Percentiles rank a stretch among this genome's conserved stretches.
Evolutionary conservation across 2,797 vertebrate species (phyloP).

Genomic region (Notolabrus celidotus): DNA sequence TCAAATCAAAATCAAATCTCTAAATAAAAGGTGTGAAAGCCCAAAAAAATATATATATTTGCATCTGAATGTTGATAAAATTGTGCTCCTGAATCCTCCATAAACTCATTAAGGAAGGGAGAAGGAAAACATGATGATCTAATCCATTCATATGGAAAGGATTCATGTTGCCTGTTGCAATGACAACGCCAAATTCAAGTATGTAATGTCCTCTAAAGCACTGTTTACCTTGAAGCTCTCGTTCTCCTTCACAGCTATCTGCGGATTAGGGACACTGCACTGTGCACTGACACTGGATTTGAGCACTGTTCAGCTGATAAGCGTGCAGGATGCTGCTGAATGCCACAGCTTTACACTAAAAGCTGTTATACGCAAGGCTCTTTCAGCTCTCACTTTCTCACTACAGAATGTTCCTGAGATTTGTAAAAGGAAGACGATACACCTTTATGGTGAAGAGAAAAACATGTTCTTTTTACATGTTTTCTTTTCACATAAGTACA

Average conservation of each 20-base stretch:
- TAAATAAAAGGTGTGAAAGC: no score
- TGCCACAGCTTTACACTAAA: conserved; percentile 29
- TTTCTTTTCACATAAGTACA: no score
- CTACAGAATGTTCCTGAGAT: not conserved
- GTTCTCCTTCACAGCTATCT: conserved; percentile 58
- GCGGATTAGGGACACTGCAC: conserved; percentile 59
- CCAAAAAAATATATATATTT: no score
- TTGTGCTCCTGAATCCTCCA: not conserved
- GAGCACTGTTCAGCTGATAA: conserved; percentile 53
- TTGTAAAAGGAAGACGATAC: not conserved
- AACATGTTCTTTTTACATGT: no score
- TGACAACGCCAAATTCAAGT: conserved; percentile 4
- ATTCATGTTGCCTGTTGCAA: not conserved
- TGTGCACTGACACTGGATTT: conserved; percentile 57
- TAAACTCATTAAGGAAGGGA: conserved; percentile 4
- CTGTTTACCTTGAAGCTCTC: conserved; percentile 28
- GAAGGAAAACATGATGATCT: no score
- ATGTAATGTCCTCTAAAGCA: conserved; percentile 18
- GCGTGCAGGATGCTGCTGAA: conserved; percentile 35
- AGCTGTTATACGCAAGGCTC: conserved; percentile 15
- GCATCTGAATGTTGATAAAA: no score
- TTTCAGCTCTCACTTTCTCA: not conserved
- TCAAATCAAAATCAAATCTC: no score
- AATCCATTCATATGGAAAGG: not conserved
- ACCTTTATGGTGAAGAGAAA: not conserved